Base-by-base conservation (phyloP, 2,888 invertebrate species). In the Harmothoe impar region DNA sequence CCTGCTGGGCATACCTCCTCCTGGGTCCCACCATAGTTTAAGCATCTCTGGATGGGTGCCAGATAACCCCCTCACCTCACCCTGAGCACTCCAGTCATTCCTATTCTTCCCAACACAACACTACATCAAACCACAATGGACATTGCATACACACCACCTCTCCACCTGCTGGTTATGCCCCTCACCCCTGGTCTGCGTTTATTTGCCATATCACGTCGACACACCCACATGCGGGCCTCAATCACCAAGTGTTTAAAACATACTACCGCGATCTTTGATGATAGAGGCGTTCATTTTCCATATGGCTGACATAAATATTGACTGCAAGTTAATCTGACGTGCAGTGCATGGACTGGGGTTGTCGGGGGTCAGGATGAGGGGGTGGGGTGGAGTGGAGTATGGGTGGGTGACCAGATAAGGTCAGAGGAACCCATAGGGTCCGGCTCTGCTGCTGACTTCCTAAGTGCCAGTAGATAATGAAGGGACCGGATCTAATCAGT, bases 381-480 rank as follows among this genome's bases (percentile, higher is more conserved):
- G 5, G 77, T 17, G 77, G 31, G 5, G 29, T 17, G 31, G 25
- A 25, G 62, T n/a, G 62, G 62, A 23, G 62, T 23, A 29, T 29
- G 77, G 31, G 25, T 23, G 77, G 15, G 17, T 29, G 77, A 25
- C 25, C 29, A 43, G 81, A 33, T 81, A 43, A 43, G 81, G 81
- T 81, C 81, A 81, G 35, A 43, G 20, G 23, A 33, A 17, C 81
- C 43, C 81, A 43, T 20, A 35, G 81, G 81, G 81, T 81, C 81
- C 17, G 81, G 33, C 81, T 23, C n/a, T 33, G 81, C 35, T 17
- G n/a, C 81, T 81, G 35, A 81, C 81, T 81, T 20, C 23, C 35
- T 81, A 81, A 81, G 81, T 81, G 81, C 81, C 81, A 43, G 43
- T 10, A 81, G 81, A 81, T 43, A 81, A 81, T 81, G 81, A 81